Evolutionary conservation across 1,140 invertebrate genomes (phyloP), one percentile per base, ranked within the genome.

Genomic region (Apis laboriosa): DNA sequence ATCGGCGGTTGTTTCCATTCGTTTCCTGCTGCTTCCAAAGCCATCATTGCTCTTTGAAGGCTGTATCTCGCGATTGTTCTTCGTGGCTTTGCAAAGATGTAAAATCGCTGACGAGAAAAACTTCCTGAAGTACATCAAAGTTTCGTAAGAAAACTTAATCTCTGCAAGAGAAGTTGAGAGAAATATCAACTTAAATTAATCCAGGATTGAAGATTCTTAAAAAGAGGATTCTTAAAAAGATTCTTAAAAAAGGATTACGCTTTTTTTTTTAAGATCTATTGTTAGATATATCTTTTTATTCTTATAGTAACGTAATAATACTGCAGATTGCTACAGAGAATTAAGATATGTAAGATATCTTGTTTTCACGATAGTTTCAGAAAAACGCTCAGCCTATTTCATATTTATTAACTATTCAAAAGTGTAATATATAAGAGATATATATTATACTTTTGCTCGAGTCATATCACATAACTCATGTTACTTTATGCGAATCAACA

Each of bases 331-430:
- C 2, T 34, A 34, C 24, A 53, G 24, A 70, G 53, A 55, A 5
- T 24, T 55, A 53, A 9, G 49, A 5, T 5, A 5, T 15, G 24
- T 55, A 55, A 15, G n/a, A 2, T 51, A 21, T n/a, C 13, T 72
- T 56, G n/a, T 72, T 56, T 56, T 17, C 53, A 2, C 70, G 55
- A 72, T 15, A 43, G 34, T 7, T 43, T 43, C 5, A 43, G 34
- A 43, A 43, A 43, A 43, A 43, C 5, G 34, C 0, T 43, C 34
- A 43, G 21, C 5, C 4, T 51, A 56, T 74, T 80, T 66, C 34
- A 74, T 66, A 74, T 80, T 74, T 51, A 80, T 74, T 51, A 56
- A 80, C 17, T 21, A 61, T 61, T 80, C 66, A 34, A 9, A 34
- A 56, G 55, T 11, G 51, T 51, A 21, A 15, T 12, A 53, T 13